Percentiles rank a stretch among this genome's conserved stretches.
phyloP scores from a whole-genome alignment of 2,797 vertebrate species.

The Gallinago solitaria region DNA sequence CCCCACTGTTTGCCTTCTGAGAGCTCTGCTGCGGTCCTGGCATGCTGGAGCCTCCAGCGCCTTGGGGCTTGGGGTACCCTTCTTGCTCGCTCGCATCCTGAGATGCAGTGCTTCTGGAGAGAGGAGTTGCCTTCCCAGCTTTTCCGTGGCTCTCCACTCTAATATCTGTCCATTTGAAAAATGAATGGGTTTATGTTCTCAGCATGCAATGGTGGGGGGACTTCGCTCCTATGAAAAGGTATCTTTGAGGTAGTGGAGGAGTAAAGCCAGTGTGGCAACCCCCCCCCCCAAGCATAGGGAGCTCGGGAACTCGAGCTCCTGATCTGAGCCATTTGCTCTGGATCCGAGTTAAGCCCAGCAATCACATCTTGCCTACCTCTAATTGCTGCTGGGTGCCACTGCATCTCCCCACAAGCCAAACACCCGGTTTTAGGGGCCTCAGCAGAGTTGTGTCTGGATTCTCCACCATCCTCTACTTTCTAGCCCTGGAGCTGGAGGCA shows the following conservation, averaged over 20 bases:
- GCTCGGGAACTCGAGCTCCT: accelerated
- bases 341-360: neutral
- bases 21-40: neutral
- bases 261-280: neutral
- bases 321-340: neutral
- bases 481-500: neutral
- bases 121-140: neutral
- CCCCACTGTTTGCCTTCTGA: neutral
- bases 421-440: neutral
- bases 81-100: accelerated
- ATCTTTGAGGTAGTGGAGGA: neutral
- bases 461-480: neutral
- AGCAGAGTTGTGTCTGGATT: neutral
- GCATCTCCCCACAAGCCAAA: neutral
- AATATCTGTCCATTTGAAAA: neutral
- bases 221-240: accelerated
- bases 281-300: neutral
- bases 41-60: neutral
- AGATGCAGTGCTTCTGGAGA: neutral
- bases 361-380: neutral
- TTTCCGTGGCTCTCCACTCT: neutral
- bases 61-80: accelerated
- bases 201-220: neutral
- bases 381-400: neutral
- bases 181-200: neutral